Evolutionary conservation across 2,113 vertebrate genomes (phyloP).

Genomic region (Trochalopteron elliotii): DNA sequence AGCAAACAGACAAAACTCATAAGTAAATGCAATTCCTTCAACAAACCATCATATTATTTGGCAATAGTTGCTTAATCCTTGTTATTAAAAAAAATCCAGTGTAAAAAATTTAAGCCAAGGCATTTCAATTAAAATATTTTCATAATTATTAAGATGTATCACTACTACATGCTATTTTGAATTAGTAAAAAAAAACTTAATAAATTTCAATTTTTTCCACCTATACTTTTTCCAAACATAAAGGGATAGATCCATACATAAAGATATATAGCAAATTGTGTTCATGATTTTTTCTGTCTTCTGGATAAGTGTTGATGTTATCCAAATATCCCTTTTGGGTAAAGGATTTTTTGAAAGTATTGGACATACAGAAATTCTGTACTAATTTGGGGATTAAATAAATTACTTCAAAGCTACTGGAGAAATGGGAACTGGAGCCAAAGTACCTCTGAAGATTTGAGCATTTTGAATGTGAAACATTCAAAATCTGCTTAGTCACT

Average conservation of each 20-base stretch:
- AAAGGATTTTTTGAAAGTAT: neutral
- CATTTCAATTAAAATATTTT: neutral
- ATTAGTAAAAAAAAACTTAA: neutral
- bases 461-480: neutral
- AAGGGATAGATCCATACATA: neutral
- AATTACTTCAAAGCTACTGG: neutral
- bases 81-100: neutral
- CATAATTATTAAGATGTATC: neutral
- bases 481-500: neutral
- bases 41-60: neutral
- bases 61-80: neutral
- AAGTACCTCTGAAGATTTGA: neutral
- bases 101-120: neutral
- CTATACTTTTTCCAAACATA: neutral
- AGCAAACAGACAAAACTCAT: neutral
- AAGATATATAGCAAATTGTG: neutral
- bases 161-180: neutral
- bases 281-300: neutral
- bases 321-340: neutral
- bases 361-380: neutral
- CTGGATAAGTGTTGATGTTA: neutral
- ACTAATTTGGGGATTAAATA: neutral
- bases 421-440: neutral
- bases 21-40: neutral
- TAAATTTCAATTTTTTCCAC: neutral